phyloP scores from a whole-genome alignment of 2,113 vertebrate species.

The Amia ocellicauda region DNA sequence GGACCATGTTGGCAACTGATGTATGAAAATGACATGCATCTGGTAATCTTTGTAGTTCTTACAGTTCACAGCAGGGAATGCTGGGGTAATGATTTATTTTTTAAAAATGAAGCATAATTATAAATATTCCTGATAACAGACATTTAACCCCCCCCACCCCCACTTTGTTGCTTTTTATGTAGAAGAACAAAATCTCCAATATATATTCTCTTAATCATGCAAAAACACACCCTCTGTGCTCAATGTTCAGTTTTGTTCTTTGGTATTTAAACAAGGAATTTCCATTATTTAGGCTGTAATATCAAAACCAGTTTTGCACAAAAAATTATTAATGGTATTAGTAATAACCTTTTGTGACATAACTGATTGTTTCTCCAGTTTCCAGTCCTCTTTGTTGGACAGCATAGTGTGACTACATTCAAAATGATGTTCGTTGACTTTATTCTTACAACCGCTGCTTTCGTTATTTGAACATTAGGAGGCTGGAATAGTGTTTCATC shows the following conservation, averaged over 20 bases:
- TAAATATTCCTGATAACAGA: background rate
- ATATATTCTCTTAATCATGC: no score
- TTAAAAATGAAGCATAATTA: slow-evolving; percentile 3
- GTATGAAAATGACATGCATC: slow-evolving; percentile 1
- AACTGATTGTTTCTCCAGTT: slow-evolving; percentile 43
- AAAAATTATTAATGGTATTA: slow-evolving; percentile 32
- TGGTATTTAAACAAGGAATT: slow-evolving; percentile 28
- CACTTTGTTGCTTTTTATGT: no score
- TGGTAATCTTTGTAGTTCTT: background rate
- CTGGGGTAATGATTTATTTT: background rate
- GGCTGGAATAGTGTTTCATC: slow-evolving; percentile 20
- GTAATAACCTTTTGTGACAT: slow-evolving; percentile 30
- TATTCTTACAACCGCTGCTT: slow-evolving; percentile 22
- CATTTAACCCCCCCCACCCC: background rate
- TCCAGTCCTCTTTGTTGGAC: slow-evolving; percentile 18
- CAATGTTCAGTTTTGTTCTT: slow-evolving; percentile 3
- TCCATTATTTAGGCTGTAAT: slow-evolving; percentile 38
- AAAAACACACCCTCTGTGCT: no score
- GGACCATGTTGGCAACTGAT: background rate
- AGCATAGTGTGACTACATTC: slow-evolving; percentile 12
- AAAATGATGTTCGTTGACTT: slow-evolving; percentile 25
- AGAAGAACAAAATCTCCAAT: no score
- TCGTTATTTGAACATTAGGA: slow-evolving; percentile 27
- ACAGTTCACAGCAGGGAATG: slow-evolving; percentile 1
- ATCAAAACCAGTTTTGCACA: slow-evolving; percentile 24